Percentiles rank a stretch among this genome's conserved stretches.
Conservation (phyloP, 2,888 invertebrate species). For the Aspidiotus destructor region DNA sequence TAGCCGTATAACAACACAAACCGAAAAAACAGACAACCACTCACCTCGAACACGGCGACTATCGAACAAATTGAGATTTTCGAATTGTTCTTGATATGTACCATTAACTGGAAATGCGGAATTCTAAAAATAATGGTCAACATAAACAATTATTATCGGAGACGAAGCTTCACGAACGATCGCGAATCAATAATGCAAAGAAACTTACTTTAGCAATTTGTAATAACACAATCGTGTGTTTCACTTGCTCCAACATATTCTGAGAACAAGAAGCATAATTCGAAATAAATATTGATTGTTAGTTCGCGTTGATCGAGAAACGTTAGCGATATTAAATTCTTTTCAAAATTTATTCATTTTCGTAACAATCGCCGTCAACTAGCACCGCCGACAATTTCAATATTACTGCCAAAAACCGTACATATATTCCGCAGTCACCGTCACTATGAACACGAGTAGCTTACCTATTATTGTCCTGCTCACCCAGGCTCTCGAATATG, state of each 20-base stretch:
- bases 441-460: no score
- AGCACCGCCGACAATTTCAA: no score
- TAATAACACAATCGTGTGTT: conserved; percentile 94
- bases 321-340: no score
- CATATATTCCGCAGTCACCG: no score
- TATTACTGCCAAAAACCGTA: no score
- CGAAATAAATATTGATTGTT: conserved; percentile 4
- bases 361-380: no score
- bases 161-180: conserved; percentile 30
- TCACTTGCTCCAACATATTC: conserved; percentile 92
- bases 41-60: conserved; percentile 17
- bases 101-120: conserved; percentile 86
- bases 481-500: no score
- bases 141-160: conserved; percentile 24
- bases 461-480: no score
- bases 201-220: conserved; percentile 87
- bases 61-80: conserved; percentile 16
- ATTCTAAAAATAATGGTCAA: conserved; percentile 51
- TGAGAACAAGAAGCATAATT: conserved; percentile 44
- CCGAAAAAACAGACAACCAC: not conserved
- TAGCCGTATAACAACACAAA: no score
- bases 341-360: no score
- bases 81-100: conserved; percentile 52
- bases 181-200: not conserved
- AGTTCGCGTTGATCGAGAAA: not conserved